Conservation (phyloP, 2,797 vertebrate species). For the Anguilla obscura region DNA sequence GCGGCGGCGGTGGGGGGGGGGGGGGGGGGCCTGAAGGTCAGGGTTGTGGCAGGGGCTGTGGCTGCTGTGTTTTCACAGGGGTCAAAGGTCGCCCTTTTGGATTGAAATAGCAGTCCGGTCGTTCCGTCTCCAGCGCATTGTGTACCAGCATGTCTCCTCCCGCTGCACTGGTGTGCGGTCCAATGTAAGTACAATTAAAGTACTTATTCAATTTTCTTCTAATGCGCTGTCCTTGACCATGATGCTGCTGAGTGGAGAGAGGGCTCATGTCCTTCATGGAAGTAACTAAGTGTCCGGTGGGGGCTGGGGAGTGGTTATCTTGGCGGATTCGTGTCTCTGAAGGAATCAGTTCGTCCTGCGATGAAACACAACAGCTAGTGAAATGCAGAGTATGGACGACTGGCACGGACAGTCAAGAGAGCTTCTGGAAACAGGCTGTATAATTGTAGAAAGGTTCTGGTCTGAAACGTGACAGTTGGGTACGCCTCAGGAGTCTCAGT, state of each 20-base stretch:
- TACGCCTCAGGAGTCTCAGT: background rate
- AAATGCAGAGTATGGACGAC: constrained; percentile 14
- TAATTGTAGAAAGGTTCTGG: background rate
- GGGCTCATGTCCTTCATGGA: background rate
- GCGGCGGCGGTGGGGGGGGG: no score
- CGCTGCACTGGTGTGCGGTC: background rate
- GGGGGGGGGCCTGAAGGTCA: background rate
- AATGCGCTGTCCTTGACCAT: background rate
- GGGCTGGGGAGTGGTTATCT: background rate
- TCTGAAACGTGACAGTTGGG: background rate
- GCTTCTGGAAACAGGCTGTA: background rate
- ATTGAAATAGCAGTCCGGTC: background rate
- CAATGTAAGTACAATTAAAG: background rate
- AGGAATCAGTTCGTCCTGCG: constrained; percentile 8
- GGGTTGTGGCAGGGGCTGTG: background rate
- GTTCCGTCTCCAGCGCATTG: background rate
- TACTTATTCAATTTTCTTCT: background rate
- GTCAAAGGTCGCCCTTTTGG: background rate
- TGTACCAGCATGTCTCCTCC: background rate
- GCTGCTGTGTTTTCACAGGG: background rate
- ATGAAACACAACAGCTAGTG: background rate
- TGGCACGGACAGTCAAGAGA: constrained; percentile 7
- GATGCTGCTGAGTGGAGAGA: background rate
- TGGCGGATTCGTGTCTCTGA: background rate
- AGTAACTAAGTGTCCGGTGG: background rate